These are phyloP conservation scores for Ophioninae sp. DNA, from an alignment of 2,888 invertebrate genomes.

Conservation along the genomic window DNA sequence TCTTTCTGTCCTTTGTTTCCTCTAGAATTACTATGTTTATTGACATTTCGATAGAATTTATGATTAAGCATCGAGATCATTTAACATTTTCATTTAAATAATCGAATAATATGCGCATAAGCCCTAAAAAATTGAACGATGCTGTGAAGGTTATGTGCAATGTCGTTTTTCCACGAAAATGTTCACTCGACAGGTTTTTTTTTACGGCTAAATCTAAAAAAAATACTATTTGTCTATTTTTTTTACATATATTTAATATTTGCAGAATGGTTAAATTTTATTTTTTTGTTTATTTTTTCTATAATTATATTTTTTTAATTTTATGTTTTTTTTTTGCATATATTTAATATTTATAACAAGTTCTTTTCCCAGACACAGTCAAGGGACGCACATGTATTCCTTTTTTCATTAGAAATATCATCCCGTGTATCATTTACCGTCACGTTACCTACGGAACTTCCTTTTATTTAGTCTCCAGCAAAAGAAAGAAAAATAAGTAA, in stretches of 20 bases:
- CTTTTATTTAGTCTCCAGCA: not conserved
- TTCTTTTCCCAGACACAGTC: not conserved
- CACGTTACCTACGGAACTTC: not conserved
- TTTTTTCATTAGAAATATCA: not conserved
- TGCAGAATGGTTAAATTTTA: not conserved
- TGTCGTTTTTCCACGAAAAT: too few species aligned
- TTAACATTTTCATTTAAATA: not conserved
- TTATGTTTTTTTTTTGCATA: not conserved
- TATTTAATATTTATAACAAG: not conserved
- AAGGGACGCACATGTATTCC: not conserved
- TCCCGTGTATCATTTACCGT: conserved; percentile 10
- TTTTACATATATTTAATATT: not conserved
- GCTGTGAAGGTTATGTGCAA: not conserved
- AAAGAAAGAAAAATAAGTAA: conserved; percentile 25
- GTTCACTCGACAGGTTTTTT: too few species aligned
- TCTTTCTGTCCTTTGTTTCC: not conserved
- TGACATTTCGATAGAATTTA: not conserved
- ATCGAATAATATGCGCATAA: not conserved
- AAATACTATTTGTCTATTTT: not conserved
- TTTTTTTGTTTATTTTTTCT: too few species aligned
- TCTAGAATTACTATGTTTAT: not conserved
- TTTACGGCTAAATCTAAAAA: too few species aligned
- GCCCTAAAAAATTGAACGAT: not conserved
- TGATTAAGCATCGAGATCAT: not conserved
- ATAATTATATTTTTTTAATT: too few species aligned